phyloP scores from a whole-genome alignment of 2,888 invertebrate genomes.

The Hedya salicella region DNA sequence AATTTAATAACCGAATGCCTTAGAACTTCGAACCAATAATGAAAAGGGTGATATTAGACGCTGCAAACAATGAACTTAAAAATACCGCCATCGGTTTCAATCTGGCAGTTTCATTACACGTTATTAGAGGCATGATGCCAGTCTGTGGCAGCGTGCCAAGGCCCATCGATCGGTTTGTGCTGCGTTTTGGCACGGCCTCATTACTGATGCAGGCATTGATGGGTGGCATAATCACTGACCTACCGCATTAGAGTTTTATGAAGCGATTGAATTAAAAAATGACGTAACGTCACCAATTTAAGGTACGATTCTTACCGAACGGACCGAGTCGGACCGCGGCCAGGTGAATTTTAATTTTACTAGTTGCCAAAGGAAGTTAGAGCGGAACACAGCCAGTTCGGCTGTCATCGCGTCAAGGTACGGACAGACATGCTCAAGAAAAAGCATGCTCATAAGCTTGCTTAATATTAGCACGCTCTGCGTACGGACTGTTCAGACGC shows the following conservation, averaged over 20 bases:
- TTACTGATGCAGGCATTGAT: not conserved
- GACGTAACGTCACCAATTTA: no score
- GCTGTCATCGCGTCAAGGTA: no score
- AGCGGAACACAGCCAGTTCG: no score
- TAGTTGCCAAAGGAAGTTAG: no score
- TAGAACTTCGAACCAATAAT: not conserved
- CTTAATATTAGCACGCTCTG: no score
- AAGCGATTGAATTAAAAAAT: not conserved
- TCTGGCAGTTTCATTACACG: not conserved
- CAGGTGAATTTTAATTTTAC: no score
- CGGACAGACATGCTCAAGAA: no score
- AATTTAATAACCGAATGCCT: not conserved
- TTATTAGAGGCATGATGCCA: not conserved
- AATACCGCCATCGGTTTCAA: not conserved
- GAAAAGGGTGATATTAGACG: not conserved
- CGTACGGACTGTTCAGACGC: no score
- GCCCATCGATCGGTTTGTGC: not conserved
- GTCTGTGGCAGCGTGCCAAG: not conserved
- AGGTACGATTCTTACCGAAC: no score
- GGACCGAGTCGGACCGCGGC: no score
- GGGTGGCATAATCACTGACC: not conserved
- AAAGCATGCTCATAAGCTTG: no score
- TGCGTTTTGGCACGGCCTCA: not conserved
- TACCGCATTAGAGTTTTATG: not conserved
- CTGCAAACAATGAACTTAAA: not conserved